A percentile compares a stretch with the other conserved stretches of the same genome.
phyloP scores from a whole-genome alignment of 2,888 invertebrate genomes.

The Carabus problematicus region DNA sequence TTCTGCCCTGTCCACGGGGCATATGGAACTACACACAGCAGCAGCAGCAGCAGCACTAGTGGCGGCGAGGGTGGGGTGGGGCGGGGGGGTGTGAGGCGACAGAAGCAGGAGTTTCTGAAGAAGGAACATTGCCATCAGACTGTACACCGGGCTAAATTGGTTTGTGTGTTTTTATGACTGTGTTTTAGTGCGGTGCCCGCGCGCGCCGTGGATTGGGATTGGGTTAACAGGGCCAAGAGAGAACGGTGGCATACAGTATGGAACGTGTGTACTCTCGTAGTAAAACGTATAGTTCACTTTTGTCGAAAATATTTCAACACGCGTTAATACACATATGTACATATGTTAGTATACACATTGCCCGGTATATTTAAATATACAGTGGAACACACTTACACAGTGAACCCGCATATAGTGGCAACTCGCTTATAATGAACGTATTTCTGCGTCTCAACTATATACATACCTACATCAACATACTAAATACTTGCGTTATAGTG shows the following conservation, averaged over 20 bases:
- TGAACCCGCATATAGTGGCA: too few relatives aligned
- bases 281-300: too few relatives aligned
- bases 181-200: conserved; percentile 60
- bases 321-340: too few relatives aligned
- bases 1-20: conserved; percentile 12
- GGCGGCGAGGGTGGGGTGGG: conserved; percentile 15
- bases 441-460: too few relatives aligned
- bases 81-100: conserved; percentile 20
- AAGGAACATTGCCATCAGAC: conserved; percentile 55
- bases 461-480: too few relatives aligned
- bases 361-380: too few relatives aligned
- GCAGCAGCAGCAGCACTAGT: conserved; percentile 28
- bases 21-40: conserved; percentile 45
- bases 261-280: conserved; percentile 26
- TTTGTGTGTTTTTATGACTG: conserved; percentile 63
- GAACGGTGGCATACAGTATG: conserved; percentile 53
- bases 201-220: conserved; percentile 60
- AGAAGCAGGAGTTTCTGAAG: conserved; percentile 33
- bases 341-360: too few relatives aligned
- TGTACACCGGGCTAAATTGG: conserved; percentile 61
- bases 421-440: too few relatives aligned
- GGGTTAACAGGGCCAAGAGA: conserved; percentile 58
- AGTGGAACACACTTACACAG: too few relatives aligned
- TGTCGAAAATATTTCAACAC: too few relatives aligned
- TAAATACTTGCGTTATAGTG: too few relatives aligned